Evolutionary conservation across 2,888 invertebrate genomes (phyloP), one percentile per base, ranked within the genome.

Genomic region (Synanthedon myopaeformis): DNA sequence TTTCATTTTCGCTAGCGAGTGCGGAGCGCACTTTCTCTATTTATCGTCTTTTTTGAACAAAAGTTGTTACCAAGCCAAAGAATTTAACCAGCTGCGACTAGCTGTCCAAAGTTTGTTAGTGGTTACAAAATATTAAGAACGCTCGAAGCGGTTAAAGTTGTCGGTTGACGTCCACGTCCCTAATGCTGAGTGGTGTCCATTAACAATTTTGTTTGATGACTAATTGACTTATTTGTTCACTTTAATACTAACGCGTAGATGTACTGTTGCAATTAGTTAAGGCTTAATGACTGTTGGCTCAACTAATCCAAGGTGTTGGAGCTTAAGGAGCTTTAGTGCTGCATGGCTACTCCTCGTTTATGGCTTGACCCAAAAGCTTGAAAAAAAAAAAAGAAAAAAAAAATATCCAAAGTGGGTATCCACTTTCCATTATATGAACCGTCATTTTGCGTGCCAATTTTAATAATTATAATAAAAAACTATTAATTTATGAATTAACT

Each of bases 131-230:
- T 74, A 71, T 74, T 79, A 76, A 73, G 70, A 73, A 69, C 67
- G 69, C 66, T 63, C 65, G 70, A 74, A 76, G 74, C 72, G 76
- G 74, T 71, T 72, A 64, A 77, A 78, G 76, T 79, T 75, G 67
- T 65, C 59, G 63, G 59, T 64, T 54, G 61, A 57, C 58, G 52
- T 52, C 62, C 63, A 42, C 56, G 74, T 74, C 72, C 72, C 72
- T 77, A 72, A 75, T 70, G 62, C 68, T 66, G 66, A 70, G 74
- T 70, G 72, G 62, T 72, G 62, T 78, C 78, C 76, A 82, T 80
- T 79, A 80, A 74, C 65, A 62, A 70, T 66, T 74, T 70, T 66
- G 63, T 67, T 62, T 57, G 62, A 13, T 45, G 45, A 45, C 45
- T 45, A 45, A 45, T 45, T 45, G 45, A 45, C 14, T 45, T 45